Evolutionary conservation across 2,797 vertebrate genomes (phyloP).

Genomic region (Sparus aurata): DNA sequence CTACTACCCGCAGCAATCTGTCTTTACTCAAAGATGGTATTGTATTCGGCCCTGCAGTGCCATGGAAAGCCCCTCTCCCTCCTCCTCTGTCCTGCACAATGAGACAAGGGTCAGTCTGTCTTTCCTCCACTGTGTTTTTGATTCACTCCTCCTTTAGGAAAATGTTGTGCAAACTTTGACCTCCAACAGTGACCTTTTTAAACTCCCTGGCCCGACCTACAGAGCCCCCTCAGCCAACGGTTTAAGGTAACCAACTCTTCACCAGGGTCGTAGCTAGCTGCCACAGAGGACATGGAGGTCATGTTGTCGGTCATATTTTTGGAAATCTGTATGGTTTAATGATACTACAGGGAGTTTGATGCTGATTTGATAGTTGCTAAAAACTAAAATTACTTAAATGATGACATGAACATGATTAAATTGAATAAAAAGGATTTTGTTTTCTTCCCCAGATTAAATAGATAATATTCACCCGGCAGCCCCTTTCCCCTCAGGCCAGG

Average conservation of each 20-base stretch:
- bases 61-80: slow-evolving; percentile 68
- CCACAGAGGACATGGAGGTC: slow-evolving; percentile 21
- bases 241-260: slow-evolving; percentile 50
- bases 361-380: not conserved
- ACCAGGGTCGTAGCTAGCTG: not conserved
- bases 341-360: not conserved
- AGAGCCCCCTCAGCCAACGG: slow-evolving; percentile 31
- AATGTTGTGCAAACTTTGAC: slow-evolving; percentile 84
- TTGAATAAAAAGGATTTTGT: not conserved
- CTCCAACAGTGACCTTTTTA: slow-evolving; percentile 70
- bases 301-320: slow-evolving; percentile 10
- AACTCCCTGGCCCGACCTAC: slow-evolving; percentile 51
- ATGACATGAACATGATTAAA: not conserved
- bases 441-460: not conserved
- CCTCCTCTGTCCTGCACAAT: slow-evolving; percentile 63
- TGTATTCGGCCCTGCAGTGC: slow-evolving; percentile 68
- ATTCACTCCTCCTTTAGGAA: slow-evolving; percentile 75
- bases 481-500: too few relatives aligned
- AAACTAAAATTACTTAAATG: not conserved
- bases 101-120: slow-evolving; percentile 83
- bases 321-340: not conserved
- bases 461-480: too few relatives aligned
- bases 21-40: slow-evolving; percentile 80
- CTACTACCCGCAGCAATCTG: slow-evolving; percentile 55
- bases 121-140: slow-evolving; percentile 71